Conservation (phyloP, 2,797 vertebrate species). For the Xenopus petersii region DNA sequence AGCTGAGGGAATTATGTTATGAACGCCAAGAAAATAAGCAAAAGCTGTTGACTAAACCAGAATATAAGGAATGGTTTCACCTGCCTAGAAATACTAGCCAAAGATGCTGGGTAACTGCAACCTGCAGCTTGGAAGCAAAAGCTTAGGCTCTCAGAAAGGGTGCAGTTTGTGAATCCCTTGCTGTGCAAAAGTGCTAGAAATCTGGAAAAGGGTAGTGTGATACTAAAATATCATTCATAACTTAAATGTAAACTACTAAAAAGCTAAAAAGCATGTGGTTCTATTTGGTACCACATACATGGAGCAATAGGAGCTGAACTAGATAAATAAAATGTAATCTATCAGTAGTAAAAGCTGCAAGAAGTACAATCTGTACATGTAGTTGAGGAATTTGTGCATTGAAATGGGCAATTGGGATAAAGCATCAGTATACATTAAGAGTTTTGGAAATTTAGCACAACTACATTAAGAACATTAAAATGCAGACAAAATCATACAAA, state of each 20-base stretch:
- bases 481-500: slow-evolving; percentile 56
- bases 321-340: too few species aligned
- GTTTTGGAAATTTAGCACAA: slow-evolving; percentile 52
- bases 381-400: too few species aligned
- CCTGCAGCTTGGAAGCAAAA: background rate
- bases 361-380: background rate
- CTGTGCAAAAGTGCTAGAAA: slow-evolving; percentile 17
- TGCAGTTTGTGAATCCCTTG: background rate
- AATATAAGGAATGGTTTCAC: slow-evolving; percentile 8
- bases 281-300: slow-evolving; percentile 1
- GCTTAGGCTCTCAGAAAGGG: too few species aligned
- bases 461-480: slow-evolving; percentile 63
- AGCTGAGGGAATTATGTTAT: slow-evolving; percentile 6
- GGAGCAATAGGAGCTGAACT: background rate
- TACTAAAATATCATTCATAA: background rate
- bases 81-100: slow-evolving; percentile 6
- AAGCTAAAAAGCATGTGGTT: background rate
- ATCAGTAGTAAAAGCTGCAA: background rate
- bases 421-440: background rate
- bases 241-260: background rate
- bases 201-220: slow-evolving; percentile 3
- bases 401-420: slow-evolving; percentile 7
- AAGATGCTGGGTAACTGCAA: slow-evolving; percentile 2
- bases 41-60: background rate
- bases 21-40: slow-evolving; percentile 11